Evolutionary conservation across 92 coral and sea anemone species (phyloP).

Genomic region (Muricea muricata): DNA sequence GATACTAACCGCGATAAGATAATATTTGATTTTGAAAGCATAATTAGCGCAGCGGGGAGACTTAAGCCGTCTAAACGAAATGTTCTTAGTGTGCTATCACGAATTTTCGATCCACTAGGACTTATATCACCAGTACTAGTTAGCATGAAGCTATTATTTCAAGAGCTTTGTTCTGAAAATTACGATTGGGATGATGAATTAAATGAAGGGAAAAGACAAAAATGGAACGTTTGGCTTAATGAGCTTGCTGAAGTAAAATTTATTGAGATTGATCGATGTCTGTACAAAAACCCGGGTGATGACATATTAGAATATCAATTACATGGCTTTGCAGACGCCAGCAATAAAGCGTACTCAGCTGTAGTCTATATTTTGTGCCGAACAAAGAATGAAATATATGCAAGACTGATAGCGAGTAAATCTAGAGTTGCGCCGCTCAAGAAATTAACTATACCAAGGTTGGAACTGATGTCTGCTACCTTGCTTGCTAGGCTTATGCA

Average conservation of each 20-base stretch:
- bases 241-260: background rate
- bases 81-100: conserved; percentile 45
- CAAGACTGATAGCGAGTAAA: conserved; percentile 29
- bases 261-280: conserved; percentile 3
- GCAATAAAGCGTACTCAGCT: conserved; percentile 38
- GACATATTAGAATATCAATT: background rate
- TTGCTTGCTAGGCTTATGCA: conserved; percentile 49
- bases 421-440: conserved; percentile 51
- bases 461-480: conserved; percentile 45
- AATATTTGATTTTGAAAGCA: background rate
- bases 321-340: conserved; percentile 46
- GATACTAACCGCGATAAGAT: conserved; percentile 14
- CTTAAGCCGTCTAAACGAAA: conserved; percentile 7
- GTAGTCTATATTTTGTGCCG: conserved; percentile 8
- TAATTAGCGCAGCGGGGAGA: conserved; percentile 3
- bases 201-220: conserved; percentile 8
- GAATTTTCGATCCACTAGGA: conserved; percentile 50
- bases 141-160: conserved; percentile 34
- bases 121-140: conserved; percentile 46
- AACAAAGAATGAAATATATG: background rate
- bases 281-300: background rate
- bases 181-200: conserved; percentile 48
- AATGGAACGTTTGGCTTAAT: conserved; percentile 47
- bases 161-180: conserved; percentile 47
- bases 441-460: conserved; percentile 46